Evolutionary conservation across 2,113 vertebrate species (phyloP).

Genomic region (Epinephelus lanceolatus): DNA sequence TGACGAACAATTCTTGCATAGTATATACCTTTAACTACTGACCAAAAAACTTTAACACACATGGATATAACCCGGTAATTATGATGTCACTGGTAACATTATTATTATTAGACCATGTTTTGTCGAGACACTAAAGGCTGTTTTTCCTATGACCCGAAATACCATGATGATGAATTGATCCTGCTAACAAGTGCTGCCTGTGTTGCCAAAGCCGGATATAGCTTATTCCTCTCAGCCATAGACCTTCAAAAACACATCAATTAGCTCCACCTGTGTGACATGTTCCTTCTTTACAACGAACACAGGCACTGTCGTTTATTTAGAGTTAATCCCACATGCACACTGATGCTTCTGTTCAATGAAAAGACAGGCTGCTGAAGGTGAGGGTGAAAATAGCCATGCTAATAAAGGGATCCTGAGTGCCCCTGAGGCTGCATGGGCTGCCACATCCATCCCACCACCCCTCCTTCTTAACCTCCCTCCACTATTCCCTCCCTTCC

Average conservation of each 20-base stretch:
- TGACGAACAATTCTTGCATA: no score
- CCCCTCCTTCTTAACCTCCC: slow-evolving; percentile 35
- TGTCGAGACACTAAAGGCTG: background rate
- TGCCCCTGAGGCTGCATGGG: slow-evolving; percentile 67
- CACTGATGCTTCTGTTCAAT: slow-evolving; percentile 43
- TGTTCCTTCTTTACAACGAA: background rate
- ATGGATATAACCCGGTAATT: background rate
- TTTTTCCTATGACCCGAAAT: background rate
- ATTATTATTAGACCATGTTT: background rate
- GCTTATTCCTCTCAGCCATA: background rate
- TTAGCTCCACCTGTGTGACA: background rate
- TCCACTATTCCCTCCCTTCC: slow-evolving; percentile 14
- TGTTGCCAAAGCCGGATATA: background rate
- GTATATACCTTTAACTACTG: no score
- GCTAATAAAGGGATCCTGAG: slow-evolving; percentile 73
- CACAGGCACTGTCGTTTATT: background rate
- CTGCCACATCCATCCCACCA: slow-evolving; percentile 64
- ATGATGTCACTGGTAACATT: background rate
- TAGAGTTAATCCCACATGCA: background rate
- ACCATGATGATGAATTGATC: background rate
- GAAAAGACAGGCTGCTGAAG: slow-evolving; percentile 41
- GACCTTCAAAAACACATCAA: background rate
- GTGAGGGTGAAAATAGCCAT: slow-evolving; percentile 64
- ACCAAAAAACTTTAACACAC: background rate
- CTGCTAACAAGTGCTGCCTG: background rate